Base-by-base conservation (phyloP, 2,888 invertebrate species). In the Epirrhoe tristata region DNA sequence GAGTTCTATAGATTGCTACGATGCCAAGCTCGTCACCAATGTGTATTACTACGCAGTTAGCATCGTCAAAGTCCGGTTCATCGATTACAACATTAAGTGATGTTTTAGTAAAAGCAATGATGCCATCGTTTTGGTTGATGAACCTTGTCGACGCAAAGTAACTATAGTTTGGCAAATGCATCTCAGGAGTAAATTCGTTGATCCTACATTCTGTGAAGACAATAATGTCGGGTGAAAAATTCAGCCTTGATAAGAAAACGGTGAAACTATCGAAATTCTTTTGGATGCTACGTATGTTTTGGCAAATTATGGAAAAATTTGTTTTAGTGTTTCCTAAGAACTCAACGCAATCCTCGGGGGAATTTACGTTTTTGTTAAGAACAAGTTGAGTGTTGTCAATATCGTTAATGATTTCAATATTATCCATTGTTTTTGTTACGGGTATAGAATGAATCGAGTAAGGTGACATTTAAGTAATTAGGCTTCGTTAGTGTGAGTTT, bases 41-140 rank as follows among this genome's bases (percentile, higher is more conserved):
- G 5, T 8, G 7, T 31, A 57, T n/a, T 8, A 57, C 3, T 0
- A 57, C 46, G 31, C 57, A 57, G 14, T 57, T 57, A n/a, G 57
- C 57, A 14, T 57, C 57, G 10, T 50, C 16, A 16, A 60, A 60
- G 10, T 43, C 43, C 31, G 61, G 61, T 61, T 66, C 66, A 0
- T 16, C 6, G n/a, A 66, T 31, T 8, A 4, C 6, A 0, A 56
- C 16, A 5, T 56, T 16, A 3, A 59, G n/a, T 7, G 1, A 1
- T 32, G 24, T 5, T 59, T 59, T 59, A 4, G 55, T 8, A 10
- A 50, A 46, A 3, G 56, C 17, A n/a, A 65, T 36, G 0, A 65
- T 31, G 0, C 65, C 65, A 34, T 65, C 65, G 16, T 65, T 65
- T 56, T 65, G 65, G n/a, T 61, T 60, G 6, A 6, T 12, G n/a